Conservation (phyloP, 30 jellyfish, hydroid and myxozoan genomes). For the Calvadosia cruxmelitensis region DNA sequence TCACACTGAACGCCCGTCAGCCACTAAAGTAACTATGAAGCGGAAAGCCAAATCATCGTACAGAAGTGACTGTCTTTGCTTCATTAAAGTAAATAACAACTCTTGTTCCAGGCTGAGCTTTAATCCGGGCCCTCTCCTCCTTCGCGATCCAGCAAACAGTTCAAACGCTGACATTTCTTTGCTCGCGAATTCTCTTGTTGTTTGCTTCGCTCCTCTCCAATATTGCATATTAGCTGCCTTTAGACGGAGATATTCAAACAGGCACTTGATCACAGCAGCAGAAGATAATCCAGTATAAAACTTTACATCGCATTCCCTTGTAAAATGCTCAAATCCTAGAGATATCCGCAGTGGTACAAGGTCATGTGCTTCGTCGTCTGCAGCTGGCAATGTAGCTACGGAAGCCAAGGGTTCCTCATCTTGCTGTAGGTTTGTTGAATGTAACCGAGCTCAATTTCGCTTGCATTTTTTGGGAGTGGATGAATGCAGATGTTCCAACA, state of each 20-base stretch:
- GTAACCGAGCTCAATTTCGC: background rate
- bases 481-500: background rate
- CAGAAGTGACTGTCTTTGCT: slow-evolving; percentile 18
- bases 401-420: too few species aligned
- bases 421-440: too few species aligned
- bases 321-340: slow-evolving; percentile 22
- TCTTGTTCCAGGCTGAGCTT: too few species aligned
- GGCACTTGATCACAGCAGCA: background rate
- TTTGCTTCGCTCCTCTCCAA: slow-evolving; percentile 44
- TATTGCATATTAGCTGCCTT: slow-evolving; percentile 34
- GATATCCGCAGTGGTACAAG: slow-evolving; percentile 2
- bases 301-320: slow-evolving; percentile 31
- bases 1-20: slow-evolving; percentile 14
- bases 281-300: slow-evolving; percentile 24
- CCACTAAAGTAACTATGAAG: slow-evolving; percentile 17
- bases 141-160: background rate
- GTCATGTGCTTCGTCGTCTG: background rate
- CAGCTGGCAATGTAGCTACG: background rate
- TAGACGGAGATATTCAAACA: slow-evolving; percentile 12
- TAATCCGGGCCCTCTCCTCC: slow-evolving; percentile 29
- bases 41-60: slow-evolving; percentile 38
- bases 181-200: background rate
- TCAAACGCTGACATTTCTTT: background rate
- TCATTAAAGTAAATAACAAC: slow-evolving; percentile 31
- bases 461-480: background rate